Percentiles rank a stretch among this genome's conserved stretches.
Evolutionary conservation across 2,797 vertebrate genomes (phyloP).

Genomic region (Choloepus didactylus): DNA sequence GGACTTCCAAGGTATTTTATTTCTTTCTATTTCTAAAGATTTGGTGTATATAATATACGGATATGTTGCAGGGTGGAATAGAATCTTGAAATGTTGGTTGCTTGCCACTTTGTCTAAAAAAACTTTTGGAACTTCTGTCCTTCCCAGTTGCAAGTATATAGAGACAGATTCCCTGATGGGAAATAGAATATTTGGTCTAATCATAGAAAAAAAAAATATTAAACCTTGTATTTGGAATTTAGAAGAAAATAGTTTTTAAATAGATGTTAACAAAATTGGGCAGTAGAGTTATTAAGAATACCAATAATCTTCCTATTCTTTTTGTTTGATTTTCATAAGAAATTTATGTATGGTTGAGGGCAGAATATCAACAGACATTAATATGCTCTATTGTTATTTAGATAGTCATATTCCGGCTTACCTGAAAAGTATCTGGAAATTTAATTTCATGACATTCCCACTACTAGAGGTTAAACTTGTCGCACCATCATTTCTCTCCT

Average conservation of each 20-base stretch:
- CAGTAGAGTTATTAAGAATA: neutral
- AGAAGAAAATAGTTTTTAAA: conserved; percentile 50
- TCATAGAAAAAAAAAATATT: conserved; percentile 8
- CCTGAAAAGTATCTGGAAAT: conserved; percentile 48
- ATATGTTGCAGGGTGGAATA: neutral
- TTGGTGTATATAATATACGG: neutral
- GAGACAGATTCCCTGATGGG: neutral
- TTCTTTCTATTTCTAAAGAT: conserved; percentile 67
- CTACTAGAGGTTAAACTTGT: conserved; percentile 11
- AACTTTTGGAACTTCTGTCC: neutral
- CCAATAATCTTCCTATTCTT: neutral
- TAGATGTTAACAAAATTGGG: conserved; percentile 2
- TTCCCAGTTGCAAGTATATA: neutral
- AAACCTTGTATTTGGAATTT: conserved; percentile 51
- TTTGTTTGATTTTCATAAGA: conserved; percentile 45
- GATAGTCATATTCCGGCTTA: conserved; percentile 17
- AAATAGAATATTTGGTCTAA: conserved; percentile 34
- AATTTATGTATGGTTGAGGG: conserved; percentile 17
- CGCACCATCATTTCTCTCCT: conserved; percentile 28
- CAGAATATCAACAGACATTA: neutral
- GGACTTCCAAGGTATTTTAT: conserved; percentile 97
- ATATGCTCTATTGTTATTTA: conserved; percentile 32
- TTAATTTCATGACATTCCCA: conserved; percentile 25
- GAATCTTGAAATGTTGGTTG: conserved; percentile 44
- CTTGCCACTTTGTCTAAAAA: conserved; percentile 30